Evolutionary conservation across 2,888 invertebrate genomes (phyloP), one percentile per base, ranked within the genome.

Genomic region (Nowickia ferox): DNA sequence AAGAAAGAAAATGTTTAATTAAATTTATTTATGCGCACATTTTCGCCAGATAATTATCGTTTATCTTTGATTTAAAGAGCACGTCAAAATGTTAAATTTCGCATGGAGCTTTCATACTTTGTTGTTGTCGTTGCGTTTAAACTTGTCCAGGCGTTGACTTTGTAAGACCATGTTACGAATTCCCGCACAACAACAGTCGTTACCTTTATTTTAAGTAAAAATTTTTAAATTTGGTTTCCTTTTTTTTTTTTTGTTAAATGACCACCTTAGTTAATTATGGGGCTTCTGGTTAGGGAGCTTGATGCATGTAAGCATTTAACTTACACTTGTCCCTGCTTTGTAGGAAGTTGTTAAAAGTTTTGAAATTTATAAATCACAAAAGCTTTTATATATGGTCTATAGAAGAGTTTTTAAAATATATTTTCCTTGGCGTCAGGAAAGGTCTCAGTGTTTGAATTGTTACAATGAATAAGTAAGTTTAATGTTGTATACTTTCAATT

Each of bases 41-140:
- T 91, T 91, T 90, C 88, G 88, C 79, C 88, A 92, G 90, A 91
- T 91, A 91, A 91, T 92, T 92, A 91, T 90, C 90, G 90, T 91
- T 91, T 91, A 91, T 91, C 91, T 91, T 90, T 91, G 90, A 91
- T 92, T 92, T 90, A 90, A 89, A 89, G 89, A 89, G 89, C 87
- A 88, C 88, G 89, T 88, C 88, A 88, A 80, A 87, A 63, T 86
- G 85, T 83, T 42, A 65, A 78, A 9, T 63, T 66, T 78, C n/a
- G n/a, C 46, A 40, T 40, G 38, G 9, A 46, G 8, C 9, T 38
- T 57, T 53, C n/a, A 69, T 40, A 57, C 63, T n/a, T 66, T 48
- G 42, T 78, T 44, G 1, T n/a, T 72, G 46, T 59, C 48, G n/a
- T 57, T 44, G 13, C 42, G 1, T 17, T 71, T 69, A 3, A 59